Base-by-base conservation (phyloP, 35 echinoderm and acorn worm species). In the Patiria miniata region DNA sequence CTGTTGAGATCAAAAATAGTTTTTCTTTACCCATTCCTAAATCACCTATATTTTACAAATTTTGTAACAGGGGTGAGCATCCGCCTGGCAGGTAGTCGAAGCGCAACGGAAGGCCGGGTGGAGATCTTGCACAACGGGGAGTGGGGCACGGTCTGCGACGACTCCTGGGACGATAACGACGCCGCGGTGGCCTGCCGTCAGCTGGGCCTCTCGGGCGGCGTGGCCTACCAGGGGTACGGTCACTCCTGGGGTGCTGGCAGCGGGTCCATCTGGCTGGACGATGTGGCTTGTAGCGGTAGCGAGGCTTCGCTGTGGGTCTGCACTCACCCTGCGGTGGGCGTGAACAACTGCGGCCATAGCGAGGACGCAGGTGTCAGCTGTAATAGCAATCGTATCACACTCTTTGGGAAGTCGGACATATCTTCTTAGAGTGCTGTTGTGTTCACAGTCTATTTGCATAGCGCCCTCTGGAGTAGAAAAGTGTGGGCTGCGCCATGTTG, bases 61-160 rank as follows among this genome's bases (percentile, higher is more conserved):
- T 30, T 28, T 23, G 21, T 1, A 73, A 34, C 26, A 16, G 34
- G 26, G 23, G 23, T 16, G 65, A 55, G 37, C 21, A 85, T 85
- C 23, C 52, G 83, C 22, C 37, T 85, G 33, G 83, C 69, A 0
- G 54, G 54, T 19, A 56, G 83, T 19, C 36, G 7, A 14, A 69
- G 22, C 15, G 5, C 51, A 2, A 77, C 14, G 14, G 83, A 77
- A 17, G 83, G 83, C 16, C 83, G 83, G 5, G 83, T 85, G 3
- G 83, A 85, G 57, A 39, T 85, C 1, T 21, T 85, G 5, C 15
- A 37, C 12, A 37, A 60, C 57, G 26, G 56, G 4, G 21, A 5
- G 28, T 85, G 83, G 83, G 83, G 83, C 39, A 85, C 83, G 61
- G 83, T 85, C 17, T 85, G 83, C 40, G 83, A 85, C 69, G 83